Evolutionary conservation across 2,797 vertebrate species (phyloP), one percentile per base, ranked within the genome.

Genomic region (Benthosema pterotum): DNA sequence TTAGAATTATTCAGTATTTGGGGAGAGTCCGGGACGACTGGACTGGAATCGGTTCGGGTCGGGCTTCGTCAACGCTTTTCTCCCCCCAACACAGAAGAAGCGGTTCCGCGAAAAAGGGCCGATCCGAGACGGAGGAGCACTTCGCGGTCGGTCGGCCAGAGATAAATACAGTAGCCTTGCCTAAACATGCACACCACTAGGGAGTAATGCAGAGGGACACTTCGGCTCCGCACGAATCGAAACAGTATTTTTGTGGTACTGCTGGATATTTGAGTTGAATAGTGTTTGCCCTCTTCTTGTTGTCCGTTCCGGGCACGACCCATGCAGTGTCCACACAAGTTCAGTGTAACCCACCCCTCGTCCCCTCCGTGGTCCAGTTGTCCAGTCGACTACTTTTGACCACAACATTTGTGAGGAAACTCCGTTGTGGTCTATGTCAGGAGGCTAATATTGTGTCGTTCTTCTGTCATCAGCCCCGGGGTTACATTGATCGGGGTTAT

Each of bases 141-240:
- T 84, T 57, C 57, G n/a, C 76, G 17, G 17, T 74, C 75, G 84
- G 82, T 80, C 88, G 76, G 72, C 80, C 71, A 79, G 83, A 79
- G 87, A 82, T 83, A 84, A 83, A 88, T 80, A 71, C 82, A 77
- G 74, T 22, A 82, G 87, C 86, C 78, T n/a, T 60, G 86, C 83
- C 85, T 87, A 78, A 80, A 78, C 89, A 80, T 66, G 85, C 71
- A 79, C 80, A 75, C 66, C 83, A 69, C 67, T 79, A n/a, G 81
- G 79, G 83, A 82, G 90, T 59, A 61, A 59, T 49, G 83, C 61
- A 75, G 79, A 80, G 86, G 82, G 87, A 82, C 80, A 82, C 82
- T 90, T 86, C 70, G 86, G 86, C 85, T 83, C 86, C 86, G 87
- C 87, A 83, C 75, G 71, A 86, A 86, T 85, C 87, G 66, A 75